Evolutionary conservation across 2,113 vertebrate species (phyloP).

Genomic region (Ursus arctos): DNA sequence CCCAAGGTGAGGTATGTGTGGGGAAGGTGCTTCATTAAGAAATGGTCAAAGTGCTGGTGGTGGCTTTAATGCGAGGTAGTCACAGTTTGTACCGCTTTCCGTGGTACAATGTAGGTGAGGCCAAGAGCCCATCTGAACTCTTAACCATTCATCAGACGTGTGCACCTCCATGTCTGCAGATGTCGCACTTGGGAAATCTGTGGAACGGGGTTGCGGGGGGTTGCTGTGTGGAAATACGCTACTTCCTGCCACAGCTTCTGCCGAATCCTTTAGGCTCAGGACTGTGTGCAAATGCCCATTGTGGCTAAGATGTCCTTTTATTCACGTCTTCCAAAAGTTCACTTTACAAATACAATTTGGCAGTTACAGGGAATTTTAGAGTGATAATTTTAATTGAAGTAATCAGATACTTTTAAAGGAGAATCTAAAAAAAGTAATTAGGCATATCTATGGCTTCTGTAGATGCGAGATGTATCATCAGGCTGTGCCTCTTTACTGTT

Average conservation of each 20-base stretch:
- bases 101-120: background rate
- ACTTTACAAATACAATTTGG: background rate
- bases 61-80: background rate
- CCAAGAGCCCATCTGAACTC: background rate
- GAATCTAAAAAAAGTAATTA: background rate
- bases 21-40: background rate
- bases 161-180: background rate
- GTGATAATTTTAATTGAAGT: background rate
- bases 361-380: background rate
- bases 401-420: background rate
- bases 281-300: background rate
- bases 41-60: background rate
- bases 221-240: rapidly evolving
- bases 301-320: background rate
- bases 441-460: background rate
- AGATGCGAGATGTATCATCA: background rate
- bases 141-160: background rate
- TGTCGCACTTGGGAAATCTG: background rate
- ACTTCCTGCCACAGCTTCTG: rapidly evolving
- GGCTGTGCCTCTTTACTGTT: background rate
- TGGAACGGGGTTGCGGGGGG: background rate
- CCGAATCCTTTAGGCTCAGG: background rate
- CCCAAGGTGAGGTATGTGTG: background rate
- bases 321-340: background rate
- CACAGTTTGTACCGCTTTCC: background rate